Conservation (phyloP, 2,888 invertebrate species). For the Drosophila algonquin region DNA sequence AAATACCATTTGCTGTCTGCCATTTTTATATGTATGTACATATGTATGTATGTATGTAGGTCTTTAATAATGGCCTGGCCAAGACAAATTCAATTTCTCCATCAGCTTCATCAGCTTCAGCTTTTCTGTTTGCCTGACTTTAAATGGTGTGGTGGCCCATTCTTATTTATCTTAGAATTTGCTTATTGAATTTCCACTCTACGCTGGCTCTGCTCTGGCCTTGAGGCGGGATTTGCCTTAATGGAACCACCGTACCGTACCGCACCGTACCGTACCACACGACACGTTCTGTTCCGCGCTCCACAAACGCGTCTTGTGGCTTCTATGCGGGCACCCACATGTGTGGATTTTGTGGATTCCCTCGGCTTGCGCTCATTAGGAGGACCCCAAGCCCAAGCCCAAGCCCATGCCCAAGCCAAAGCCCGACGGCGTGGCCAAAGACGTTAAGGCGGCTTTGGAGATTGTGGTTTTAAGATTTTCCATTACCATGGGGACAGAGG, state of each 20-base stretch:
- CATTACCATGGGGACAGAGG: background rate
- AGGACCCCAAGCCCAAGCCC: background rate
- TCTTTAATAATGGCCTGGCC: constrained; percentile 61
- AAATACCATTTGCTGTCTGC: constrained; percentile 42
- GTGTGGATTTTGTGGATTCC: constrained; percentile 41
- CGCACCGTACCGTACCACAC: background rate
- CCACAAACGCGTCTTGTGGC: constrained; percentile 6
- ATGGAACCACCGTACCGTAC: constrained; percentile 4
- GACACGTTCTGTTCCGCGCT: background rate
- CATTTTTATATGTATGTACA: constrained; percentile 57
- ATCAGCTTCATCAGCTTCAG: constrained; percentile 13
- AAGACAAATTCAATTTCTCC: constrained; percentile 50
- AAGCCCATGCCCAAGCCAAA: background rate
- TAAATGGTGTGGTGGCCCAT: constrained; percentile 24
- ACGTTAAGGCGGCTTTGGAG: constrained; percentile 49
- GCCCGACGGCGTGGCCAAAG: constrained; percentile 30
- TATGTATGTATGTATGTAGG: too few relatives aligned
- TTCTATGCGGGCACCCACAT: constrained; percentile 31
- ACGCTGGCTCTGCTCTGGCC: constrained; percentile 17
- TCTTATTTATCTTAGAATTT: constrained; percentile 18
- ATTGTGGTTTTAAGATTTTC: constrained; percentile 50
- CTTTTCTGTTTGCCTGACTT: constrained; percentile 29
- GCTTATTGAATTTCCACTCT: constrained; percentile 42
- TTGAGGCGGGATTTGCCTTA: constrained; percentile 36
- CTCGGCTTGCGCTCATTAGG: constrained; percentile 29